phyloP scores from a whole-genome alignment of 2,113 vertebrate genomes.

The Dolichotis patagonum region DNA sequence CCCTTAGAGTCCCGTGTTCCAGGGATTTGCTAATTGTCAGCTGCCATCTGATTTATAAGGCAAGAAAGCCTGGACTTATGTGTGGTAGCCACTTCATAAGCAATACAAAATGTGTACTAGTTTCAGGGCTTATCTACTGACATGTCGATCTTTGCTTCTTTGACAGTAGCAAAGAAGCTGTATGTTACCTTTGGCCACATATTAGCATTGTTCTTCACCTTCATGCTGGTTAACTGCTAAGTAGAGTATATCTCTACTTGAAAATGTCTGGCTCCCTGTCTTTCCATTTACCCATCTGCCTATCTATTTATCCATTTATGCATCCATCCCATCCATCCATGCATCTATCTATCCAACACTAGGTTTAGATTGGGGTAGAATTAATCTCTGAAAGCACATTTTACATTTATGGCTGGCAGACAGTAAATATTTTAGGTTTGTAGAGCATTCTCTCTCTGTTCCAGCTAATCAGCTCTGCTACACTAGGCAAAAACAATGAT shows the following conservation, averaged over 20 bases:
- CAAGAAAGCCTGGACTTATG: neutral
- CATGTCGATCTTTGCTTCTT: neutral
- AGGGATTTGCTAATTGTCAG: conserved; percentile 51
- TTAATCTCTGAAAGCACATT: conserved; percentile 8
- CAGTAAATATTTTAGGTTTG: neutral
- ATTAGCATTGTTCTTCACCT: neutral
- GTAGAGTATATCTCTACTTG: no score
- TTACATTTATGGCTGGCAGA: neutral
- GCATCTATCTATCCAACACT: neutral
- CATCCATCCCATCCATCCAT: no score
- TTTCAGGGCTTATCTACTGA: neutral
- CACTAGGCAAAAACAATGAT: neutral
- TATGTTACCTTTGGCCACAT: neutral
- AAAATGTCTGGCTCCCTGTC: neutral
- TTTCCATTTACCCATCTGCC: neutral
- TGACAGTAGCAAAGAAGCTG: neutral
- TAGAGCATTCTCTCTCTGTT: neutral
- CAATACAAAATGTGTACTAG: neutral
- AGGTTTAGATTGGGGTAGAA: neutral
- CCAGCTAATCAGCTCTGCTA: neutral
- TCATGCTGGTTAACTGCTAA: neutral
- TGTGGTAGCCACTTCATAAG: neutral
- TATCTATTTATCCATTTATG: accelerated
- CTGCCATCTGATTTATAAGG: conserved; percentile 48
- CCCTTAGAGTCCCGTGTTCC: conserved; percentile 14